Evolutionary conservation across 2,113 vertebrate genomes (phyloP).

Genomic region (Ciconia maguari): DNA sequence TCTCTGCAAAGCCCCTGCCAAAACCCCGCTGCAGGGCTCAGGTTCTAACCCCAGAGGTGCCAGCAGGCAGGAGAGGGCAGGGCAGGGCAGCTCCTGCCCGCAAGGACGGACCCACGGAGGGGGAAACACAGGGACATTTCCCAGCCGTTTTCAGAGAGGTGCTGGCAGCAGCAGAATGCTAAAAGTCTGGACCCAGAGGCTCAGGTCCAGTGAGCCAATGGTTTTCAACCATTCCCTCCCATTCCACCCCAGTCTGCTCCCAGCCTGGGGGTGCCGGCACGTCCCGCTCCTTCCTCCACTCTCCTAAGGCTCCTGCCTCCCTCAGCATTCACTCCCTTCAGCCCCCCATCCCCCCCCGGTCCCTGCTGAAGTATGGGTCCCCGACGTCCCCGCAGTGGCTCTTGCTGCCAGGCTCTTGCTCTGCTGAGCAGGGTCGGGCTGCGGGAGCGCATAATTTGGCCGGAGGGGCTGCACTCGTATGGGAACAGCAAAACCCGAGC

Average conservation of each 20-base stretch:
- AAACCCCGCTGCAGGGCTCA: background rate
- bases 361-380: background rate
- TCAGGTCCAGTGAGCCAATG: background rate
- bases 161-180: background rate
- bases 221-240: background rate
- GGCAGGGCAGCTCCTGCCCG: background rate
- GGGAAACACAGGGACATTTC: background rate
- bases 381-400: accelerated
- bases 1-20: background rate
- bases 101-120: accelerated
- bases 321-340: background rate
- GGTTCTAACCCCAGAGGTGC: background rate
- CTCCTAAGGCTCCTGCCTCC: background rate
- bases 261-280: background rate
- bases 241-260: background rate
- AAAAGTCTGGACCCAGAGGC: background rate
- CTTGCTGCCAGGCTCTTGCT: background rate
- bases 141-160: background rate
- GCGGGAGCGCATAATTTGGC: accelerated
- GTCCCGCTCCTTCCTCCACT: background rate
- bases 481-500: background rate
- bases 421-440: accelerated
- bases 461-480: accelerated
- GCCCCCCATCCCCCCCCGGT: background rate
- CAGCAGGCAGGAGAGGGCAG: background rate